These are phyloP conservation scores for Chelon auratus DNA, from an alignment of 2,797 vertebrate genomes.

Conservation along the genomic window DNA sequence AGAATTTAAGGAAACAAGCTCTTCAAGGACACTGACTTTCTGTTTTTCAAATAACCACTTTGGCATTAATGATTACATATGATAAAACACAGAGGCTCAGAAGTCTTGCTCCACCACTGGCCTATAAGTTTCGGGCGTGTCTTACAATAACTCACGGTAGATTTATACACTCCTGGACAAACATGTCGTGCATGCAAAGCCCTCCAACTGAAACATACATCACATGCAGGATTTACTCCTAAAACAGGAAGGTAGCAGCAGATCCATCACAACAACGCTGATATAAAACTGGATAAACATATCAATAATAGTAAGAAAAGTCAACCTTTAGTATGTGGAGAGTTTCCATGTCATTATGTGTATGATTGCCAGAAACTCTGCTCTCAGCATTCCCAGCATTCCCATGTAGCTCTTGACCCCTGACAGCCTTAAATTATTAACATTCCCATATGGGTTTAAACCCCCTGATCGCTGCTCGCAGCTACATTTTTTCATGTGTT, in stretches of 20 bases:
- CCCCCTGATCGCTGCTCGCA: conserved; percentile 73
- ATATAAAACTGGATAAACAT: conserved; percentile 27
- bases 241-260: conserved; percentile 24
- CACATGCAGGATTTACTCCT: conserved; percentile 28
- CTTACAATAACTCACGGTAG: conserved; percentile 43
- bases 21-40: not conserved
- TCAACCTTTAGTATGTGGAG: conserved; percentile 26
- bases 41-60: not conserved
- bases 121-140: conserved; percentile 39
- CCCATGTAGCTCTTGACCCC: conserved; percentile 78
- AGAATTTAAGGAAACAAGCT: conserved; percentile 6
- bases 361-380: conserved; percentile 61
- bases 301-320: conserved; percentile 26
- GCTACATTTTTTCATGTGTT: conserved; percentile 75
- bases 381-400: conserved; percentile 77
- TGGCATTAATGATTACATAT: conserved; percentile 6
- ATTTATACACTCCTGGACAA: conserved; percentile 54
- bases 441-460: conserved; percentile 79
- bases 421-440: conserved; percentile 83
- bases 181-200: conserved; percentile 45
- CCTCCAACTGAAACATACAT: conserved; percentile 40
- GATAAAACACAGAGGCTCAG: not conserved
- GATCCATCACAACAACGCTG: conserved; percentile 40
- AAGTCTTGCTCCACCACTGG: conserved; percentile 3
- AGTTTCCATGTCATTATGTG: conserved; percentile 57